These are phyloP conservation scores for Aix galericulata DNA, from an alignment of 2,113 vertebrate species.

Conservation along the genomic window DNA sequence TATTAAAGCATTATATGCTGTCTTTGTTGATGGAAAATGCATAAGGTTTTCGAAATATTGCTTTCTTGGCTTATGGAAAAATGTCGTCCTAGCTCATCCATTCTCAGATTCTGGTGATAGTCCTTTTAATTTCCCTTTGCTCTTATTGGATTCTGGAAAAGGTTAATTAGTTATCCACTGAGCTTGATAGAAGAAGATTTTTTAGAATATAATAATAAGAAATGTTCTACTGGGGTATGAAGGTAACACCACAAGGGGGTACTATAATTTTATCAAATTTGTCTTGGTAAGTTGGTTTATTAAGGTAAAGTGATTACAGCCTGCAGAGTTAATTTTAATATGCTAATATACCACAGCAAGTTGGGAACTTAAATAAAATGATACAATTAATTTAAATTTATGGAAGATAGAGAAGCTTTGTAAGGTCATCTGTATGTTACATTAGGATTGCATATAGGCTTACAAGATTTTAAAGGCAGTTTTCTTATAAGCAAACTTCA, in stretches of 20 bases:
- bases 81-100: background rate
- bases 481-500: conserved; percentile 49
- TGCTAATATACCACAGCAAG: conserved; percentile 77
- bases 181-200: conserved; percentile 62
- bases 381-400: conserved; percentile 76
- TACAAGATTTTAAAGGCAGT: conserved; percentile 44
- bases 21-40: background rate
- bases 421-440: conserved; percentile 75
- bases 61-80: conserved; percentile 23
- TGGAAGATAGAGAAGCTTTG: conserved; percentile 63
- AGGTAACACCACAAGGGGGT: conserved; percentile 77
- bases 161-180: conserved; percentile 73
- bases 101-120: conserved; percentile 19
- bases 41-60: background rate
- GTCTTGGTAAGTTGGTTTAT: conserved; percentile 72
- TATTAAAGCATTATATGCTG: background rate
- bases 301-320: conserved; percentile 77
- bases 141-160: conserved; percentile 71
- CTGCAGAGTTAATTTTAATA: conserved; percentile 81
- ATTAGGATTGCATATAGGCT: conserved; percentile 44
- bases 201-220: conserved; percentile 54
- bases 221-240: conserved; percentile 71
- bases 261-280: conserved; percentile 79
- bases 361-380: conserved; percentile 76
- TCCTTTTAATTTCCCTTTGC: conserved; percentile 58